Base-by-base conservation (phyloP, 2,888 invertebrate genomes). In the Dryocosmus kuriphilus region DNA sequence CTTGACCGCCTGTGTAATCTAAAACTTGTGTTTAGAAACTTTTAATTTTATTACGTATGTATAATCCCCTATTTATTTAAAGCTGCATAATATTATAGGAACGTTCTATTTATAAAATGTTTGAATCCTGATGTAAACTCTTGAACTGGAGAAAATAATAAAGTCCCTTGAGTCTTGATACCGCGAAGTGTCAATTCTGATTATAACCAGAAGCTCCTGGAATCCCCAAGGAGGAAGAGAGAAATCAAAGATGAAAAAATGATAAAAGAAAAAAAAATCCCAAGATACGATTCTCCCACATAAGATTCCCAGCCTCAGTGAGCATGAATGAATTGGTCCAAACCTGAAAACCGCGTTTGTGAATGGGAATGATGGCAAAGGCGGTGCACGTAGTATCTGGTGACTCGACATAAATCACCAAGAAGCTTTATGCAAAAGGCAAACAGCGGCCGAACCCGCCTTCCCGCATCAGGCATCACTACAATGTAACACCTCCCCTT, bases 391-490 rank as follows among this genome's bases (percentile, higher is more conserved):
- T 80, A 80, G 75, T 81, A 82, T 79, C 76, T 79, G 75, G 79
- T 79, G 81, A 80, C 78, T 79, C 85, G 86, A 86, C 88, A 90
- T 91, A 91, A 91, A 90, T 91, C 90, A 90, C 86, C 76, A 77
- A 77, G 83, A 81, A 79, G 86, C 87, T 88, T 89, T 88, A 89
- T 89, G 86, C 87, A 87, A 87, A 85, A 83, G 85, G 87, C 87
- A 89, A 88, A 89, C 88, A 89, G 86, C 85, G 85, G 84, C 84
- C 82, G 83, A 84, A 81, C 85, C 89, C 88, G 87, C 89, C 88
- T 87, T 84, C 85, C 86, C 88, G 86, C 87, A 86, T 87, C 78
- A 85, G 84, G 77, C 79, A 79, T 81, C 73, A 92, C 92, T 93
- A 82, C 79, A 76, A 79, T 80, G 78, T 76, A 71, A 81, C 79